Evolutionary conservation across 1,140 invertebrate genomes (phyloP), one percentile per base, ranked within the genome.

Genomic region (Cyclina sinensis): DNA sequence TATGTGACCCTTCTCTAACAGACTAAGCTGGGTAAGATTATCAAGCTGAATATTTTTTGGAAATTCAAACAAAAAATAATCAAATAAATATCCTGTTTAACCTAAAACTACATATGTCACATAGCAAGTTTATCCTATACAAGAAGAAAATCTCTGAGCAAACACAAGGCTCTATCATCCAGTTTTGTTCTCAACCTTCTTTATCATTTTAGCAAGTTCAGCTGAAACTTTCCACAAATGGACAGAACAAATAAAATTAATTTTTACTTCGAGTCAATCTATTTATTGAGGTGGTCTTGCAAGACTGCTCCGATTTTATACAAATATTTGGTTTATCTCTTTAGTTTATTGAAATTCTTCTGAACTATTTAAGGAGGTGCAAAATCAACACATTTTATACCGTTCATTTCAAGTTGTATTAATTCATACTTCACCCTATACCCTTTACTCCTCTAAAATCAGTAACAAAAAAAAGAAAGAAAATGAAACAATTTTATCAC

Each of bases 321-420:
- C 30, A 27, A 65, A 65, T 65, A 65, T 65, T 65, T 27, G 30
- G 1, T 7, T n/a, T 65, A 30, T 65, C 62, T 65, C n/a, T 65
- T 32, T 3, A 65, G 24, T 65, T 65, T 32, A 65, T 65, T 65
- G 62, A 65, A 65, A 65, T 65, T 65, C 12, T 35, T 65, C 32
- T 30, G 3, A 16, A 57, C 7, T 11, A 57, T 57, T 18, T 11
- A 57, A 21, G n/a, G 4, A 57, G 51, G 51, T 57, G 51, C 51
- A 57, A 57, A 57, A 57, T 57, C 7, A 57, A n/a, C 46, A 48
- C 46, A 11, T 48, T 48, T 48, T 7, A 7, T 18, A 11, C 46
- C 21, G 51, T 57, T n/a, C 18, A 18, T 18, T 11, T 57, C 51
- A 57, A 57, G 51, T 21, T 16, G 5, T 21, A 21, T 57, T 57